phyloP scores from a whole-genome alignment of 2,888 invertebrate species.

The Seira musarum region DNA sequence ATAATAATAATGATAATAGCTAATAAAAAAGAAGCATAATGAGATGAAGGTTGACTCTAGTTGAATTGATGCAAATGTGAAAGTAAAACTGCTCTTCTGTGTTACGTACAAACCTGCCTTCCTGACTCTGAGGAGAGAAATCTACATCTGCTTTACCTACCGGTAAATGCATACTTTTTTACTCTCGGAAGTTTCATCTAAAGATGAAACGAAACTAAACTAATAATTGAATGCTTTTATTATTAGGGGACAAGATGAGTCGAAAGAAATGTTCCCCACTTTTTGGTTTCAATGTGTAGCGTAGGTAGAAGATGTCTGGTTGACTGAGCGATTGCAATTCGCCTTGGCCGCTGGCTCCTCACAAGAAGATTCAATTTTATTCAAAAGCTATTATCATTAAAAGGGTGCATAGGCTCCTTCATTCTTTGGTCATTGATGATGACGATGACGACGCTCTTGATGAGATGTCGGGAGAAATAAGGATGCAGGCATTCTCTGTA shows the following conservation, averaged over 20 bases:
- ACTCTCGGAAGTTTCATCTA: background rate
- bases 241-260: background rate
- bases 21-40: slow-evolving; percentile 62
- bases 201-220: background rate
- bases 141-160: background rate
- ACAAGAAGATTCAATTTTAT: slow-evolving; percentile 62
- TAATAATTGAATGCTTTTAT: background rate
- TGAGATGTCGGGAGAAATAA: slow-evolving; percentile 58
- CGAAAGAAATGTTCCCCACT: too few species aligned
- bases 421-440: slow-evolving; percentile 32
- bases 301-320: background rate
- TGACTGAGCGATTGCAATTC: background rate
- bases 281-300: background rate
- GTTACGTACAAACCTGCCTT: background rate
- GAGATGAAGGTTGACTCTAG: slow-evolving; percentile 59
- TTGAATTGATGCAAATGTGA: slow-evolving; percentile 44
- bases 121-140: background rate
- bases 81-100: background rate
- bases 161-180: background rate
- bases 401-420: slow-evolving; percentile 60
- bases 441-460: slow-evolving; percentile 30
- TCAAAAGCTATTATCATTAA: slow-evolving; percentile 63
- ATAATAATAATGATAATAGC: slow-evolving; percentile 61
- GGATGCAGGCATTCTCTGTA: slow-evolving; percentile 61
- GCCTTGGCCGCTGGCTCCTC: slow-evolving; percentile 20